Base-by-base conservation (phyloP, 2,113 vertebrate species). In the Meriones unguiculatus region DNA sequence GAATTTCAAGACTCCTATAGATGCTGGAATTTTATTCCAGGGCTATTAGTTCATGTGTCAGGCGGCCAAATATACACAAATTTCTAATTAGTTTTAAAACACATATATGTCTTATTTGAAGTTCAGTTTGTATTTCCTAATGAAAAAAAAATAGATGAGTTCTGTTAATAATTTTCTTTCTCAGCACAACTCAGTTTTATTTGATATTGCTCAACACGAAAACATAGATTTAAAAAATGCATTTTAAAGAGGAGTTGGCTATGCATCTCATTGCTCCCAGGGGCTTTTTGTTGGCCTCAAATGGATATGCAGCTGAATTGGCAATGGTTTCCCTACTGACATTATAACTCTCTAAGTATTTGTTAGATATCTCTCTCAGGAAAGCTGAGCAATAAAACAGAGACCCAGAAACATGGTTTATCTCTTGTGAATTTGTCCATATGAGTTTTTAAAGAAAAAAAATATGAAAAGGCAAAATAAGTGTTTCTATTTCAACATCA, bases 1-100 rank as follows among this genome's bases (percentile, higher is more conserved):
- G 15, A 85, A 95, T 89, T 90, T 91, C n/a, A 87, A 72, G 92
- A 67, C 59, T 92, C 35, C 90, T 76, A 75, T 15, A 17, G 18
- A 46, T 9, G 2, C 17, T 76, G 57, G 65, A 7, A 73, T 95
- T 90, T 80, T 81, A 91, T 75, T 62, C 46, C 11, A 80, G 3
- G 87, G 10, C 12, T 89, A 46, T 73, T 32, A 77, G 38, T 73
- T 94, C 89, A 32, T 84, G 7, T 69, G 20, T 72, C 35, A 90
- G 11, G 24, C 93, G 86, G 62, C n/a, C 32, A 93, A 89, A 1
- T 65, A 13, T 52, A 72, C 0, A n/a, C 57, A 32, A 86, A 84
- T 73, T 87, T 94, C 3, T 90, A 62, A 72, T 90, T 84, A 82
- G 3, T 24, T 89, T 38, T 88, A 69, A 62, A 24, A 1, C 7